A percentile compares a stretch with the other conserved stretches of the same genome.
Evolutionary conservation across 2,797 vertebrate species (phyloP).

Genomic region (Synanceia verrucosa): DNA sequence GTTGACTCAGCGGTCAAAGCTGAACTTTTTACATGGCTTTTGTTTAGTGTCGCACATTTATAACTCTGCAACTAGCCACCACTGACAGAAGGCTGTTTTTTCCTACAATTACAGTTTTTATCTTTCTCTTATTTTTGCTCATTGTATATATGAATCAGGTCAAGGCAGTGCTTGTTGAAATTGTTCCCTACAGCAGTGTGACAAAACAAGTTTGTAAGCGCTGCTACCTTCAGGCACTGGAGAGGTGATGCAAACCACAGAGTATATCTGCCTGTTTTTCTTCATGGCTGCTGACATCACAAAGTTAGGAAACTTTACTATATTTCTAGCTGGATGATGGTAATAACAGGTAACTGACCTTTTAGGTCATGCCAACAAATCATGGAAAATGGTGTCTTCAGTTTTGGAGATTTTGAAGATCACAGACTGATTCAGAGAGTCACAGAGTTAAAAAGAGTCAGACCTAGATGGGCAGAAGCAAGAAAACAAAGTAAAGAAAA

Average conservation of each 20-base stretch:
- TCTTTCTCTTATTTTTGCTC: neutral
- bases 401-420: constrained; percentile 6
- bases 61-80: neutral
- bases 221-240: neutral
- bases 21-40: neutral
- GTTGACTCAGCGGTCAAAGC: neutral
- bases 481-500: constrained; percentile 20
- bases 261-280: neutral
- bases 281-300: constrained; percentile 1
- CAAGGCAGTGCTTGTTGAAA: neutral
- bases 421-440: neutral
- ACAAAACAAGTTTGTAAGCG: neutral
- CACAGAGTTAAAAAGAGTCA: neutral
- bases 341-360: neutral
- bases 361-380: constrained; percentile 11
- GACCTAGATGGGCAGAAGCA: constrained; percentile 2
- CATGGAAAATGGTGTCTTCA: constrained; percentile 7
- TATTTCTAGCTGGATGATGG: neutral
- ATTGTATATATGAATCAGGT: neutral
- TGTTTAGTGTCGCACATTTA: neutral
- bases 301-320: neutral
- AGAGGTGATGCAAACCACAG: neutral
- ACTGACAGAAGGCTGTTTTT: neutral
- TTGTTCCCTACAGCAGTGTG: neutral
- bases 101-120: neutral